Percentiles rank a stretch among this genome's conserved stretches.
These are phyloP conservation scores for Brienomyrus longianalis DNA, from an alignment of 2,113 vertebrate species.

Conservation along the genomic window DNA sequence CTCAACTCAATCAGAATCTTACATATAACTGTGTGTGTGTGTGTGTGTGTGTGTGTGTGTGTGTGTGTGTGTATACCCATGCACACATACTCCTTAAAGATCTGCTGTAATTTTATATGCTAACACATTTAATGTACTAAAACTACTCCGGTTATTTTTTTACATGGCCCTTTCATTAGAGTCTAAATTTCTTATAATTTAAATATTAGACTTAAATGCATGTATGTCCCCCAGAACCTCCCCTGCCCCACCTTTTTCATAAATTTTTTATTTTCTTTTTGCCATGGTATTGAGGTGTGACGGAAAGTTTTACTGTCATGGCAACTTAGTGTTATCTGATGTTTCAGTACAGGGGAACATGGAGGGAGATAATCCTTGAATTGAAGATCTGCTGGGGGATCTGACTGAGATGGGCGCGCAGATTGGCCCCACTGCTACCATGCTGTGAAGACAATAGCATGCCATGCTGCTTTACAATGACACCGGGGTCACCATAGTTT, in stretches of 20 bases:
- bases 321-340: conserved; percentile 99
- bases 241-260: conserved; percentile 13
- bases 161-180: background rate
- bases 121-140: background rate
- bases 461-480: conserved; percentile 97
- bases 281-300: conserved; percentile 62
- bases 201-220: too few relatives aligned
- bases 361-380: conserved; percentile 99
- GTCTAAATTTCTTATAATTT: background rate
- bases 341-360: conserved; percentile 83
- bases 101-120: background rate
- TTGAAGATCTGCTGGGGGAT: conserved; percentile 87
- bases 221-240: conserved; percentile 61
- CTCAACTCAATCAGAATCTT: too few relatives aligned
- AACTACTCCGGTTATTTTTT: background rate
- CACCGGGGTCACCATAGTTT: conserved; percentile 75
- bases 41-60: too few relatives aligned
- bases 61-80: too few relatives aligned
- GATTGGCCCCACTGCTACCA: conserved; percentile 91
- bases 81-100: background rate
- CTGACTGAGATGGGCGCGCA: conserved; percentile 89
- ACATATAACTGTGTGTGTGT: too few relatives aligned
- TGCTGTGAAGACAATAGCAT: conserved; percentile 97
- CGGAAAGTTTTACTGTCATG: conserved; percentile 80
- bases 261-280: conserved; percentile 25